A percentile compares a stretch with the other conserved stretches of the same genome.
Evolutionary conservation across 2,888 invertebrate species (phyloP).

Genomic region (Mythimna ferrago): DNA sequence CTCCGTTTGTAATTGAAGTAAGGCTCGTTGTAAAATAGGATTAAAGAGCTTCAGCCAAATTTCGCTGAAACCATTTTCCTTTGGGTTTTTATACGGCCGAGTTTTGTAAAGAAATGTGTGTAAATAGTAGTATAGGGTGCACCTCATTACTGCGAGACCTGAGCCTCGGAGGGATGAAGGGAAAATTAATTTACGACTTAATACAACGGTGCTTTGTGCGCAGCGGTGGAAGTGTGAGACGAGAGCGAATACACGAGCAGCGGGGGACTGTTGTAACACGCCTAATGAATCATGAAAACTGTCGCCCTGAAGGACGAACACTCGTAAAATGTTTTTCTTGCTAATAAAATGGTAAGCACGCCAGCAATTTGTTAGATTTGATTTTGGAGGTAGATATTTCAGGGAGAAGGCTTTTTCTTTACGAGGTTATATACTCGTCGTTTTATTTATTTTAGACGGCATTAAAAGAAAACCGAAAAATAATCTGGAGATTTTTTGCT

Average conservation of each 20-base stretch:
- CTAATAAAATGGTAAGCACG: slow-evolving; percentile 40
- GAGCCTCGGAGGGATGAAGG: slow-evolving; percentile 67
- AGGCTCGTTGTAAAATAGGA: slow-evolving; percentile 74
- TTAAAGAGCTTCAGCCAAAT: slow-evolving; percentile 74
- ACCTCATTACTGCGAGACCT: slow-evolving; percentile 75
- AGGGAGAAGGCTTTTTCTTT: slow-evolving; percentile 1
- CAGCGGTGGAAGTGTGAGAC: slow-evolving; percentile 35
- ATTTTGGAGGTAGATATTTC: slow-evolving; percentile 30
- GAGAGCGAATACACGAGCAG: slow-evolving; percentile 22
- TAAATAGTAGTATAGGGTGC: slow-evolving; percentile 72
- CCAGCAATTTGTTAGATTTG: slow-evolving; percentile 33
- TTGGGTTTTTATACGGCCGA: slow-evolving; percentile 56
- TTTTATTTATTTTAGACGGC: slow-evolving; percentile 26
- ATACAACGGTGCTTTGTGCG: slow-evolving; percentile 73
- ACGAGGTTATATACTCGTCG: slow-evolving; percentile 2
- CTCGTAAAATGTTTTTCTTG: slow-evolving; percentile 47
- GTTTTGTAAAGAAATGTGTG: slow-evolving; percentile 73
- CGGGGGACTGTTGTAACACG: slow-evolving; percentile 11
- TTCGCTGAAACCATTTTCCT: slow-evolving; percentile 62
- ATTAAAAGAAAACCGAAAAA: slow-evolving; percentile 1
- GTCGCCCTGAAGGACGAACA: slow-evolving; percentile 20
- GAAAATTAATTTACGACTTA: slow-evolving; percentile 85
- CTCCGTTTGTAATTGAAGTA: slow-evolving; percentile 79
- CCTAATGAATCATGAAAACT: slow-evolving; percentile 48
- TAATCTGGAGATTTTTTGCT: not conserved